These are phyloP conservation scores for Leptodactylus fuscus DNA, from an alignment of 2,113 vertebrate genomes.

Conservation along the genomic window DNA sequence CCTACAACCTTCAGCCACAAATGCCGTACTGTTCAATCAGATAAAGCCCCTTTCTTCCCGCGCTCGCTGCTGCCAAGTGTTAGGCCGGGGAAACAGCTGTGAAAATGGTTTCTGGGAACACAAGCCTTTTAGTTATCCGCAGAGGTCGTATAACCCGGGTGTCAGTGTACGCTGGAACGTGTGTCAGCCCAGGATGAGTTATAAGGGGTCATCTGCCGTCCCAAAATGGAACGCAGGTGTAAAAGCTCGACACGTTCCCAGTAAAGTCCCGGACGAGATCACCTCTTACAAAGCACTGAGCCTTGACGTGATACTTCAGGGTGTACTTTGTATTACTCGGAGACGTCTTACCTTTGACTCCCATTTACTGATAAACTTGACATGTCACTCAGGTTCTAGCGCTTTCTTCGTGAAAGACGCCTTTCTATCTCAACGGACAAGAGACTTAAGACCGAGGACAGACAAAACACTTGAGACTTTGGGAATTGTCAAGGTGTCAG, in stretches of 20 bases:
- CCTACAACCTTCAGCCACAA: too few relatives aligned
- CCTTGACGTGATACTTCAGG: neutral
- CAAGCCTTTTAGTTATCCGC: neutral
- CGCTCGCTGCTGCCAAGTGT: neutral
- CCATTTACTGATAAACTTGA: neutral
- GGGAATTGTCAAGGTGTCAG: too few relatives aligned
- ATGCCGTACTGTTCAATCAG: neutral
- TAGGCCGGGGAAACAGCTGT: neutral
- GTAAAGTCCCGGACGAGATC: neutral
- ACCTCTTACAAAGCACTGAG: neutral
- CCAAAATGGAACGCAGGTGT: neutral
- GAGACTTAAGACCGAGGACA: too few relatives aligned
- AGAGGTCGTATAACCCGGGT: neutral
- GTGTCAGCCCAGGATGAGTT: slow-evolving; percentile 14
- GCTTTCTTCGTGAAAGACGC: too few relatives aligned
- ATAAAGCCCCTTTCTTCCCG: neutral
- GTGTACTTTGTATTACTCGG: slow-evolving; percentile 14
- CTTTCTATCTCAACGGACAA: too few relatives aligned
- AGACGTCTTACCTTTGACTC: neutral
- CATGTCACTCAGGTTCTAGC: too few relatives aligned
- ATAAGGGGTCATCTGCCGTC: neutral
- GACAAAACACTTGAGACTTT: too few relatives aligned
- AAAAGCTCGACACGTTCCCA: neutral
- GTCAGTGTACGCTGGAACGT: neutral
- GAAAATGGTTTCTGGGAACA: neutral